Evolutionary conservation across 2,888 invertebrate species (phyloP).

Genomic region (Bellardia pandia): DNA sequence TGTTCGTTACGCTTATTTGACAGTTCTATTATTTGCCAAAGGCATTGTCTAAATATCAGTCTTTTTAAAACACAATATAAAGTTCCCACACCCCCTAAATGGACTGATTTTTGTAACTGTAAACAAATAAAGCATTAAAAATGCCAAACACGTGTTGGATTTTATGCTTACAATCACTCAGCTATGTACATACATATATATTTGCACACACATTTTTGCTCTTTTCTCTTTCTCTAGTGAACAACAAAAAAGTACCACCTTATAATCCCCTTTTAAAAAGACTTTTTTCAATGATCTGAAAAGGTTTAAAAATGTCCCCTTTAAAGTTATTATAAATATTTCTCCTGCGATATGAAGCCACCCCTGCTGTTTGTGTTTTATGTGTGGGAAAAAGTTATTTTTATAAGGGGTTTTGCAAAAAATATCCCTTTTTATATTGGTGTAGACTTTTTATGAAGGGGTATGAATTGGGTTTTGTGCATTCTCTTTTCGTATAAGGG

Average conservation of each 20-base stretch:
- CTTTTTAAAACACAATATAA: constrained; percentile 39
- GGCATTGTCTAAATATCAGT: not conserved
- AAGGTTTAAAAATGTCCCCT: not conserved
- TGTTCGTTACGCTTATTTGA: constrained; percentile 2
- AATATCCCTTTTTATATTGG: not conserved
- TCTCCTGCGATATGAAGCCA: not conserved
- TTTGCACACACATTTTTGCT: not conserved
- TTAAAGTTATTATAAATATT: not conserved
- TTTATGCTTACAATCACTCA: constrained; percentile 5
- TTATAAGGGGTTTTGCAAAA: not conserved
- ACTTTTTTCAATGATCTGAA: not conserved
- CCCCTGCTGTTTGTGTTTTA: not conserved
- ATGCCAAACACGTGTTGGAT: constrained; percentile 49
- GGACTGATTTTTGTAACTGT: constrained; percentile 12
- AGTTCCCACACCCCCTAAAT: constrained; percentile 62
- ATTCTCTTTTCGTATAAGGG: not conserved
- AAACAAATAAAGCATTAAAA: constrained; percentile 58
- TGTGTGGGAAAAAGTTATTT: no score
- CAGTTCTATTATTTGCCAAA: constrained; percentile 18
- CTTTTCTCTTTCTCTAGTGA: not conserved
- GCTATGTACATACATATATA: not conserved
- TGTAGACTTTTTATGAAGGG: not conserved
- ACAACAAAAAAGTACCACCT: not conserved
- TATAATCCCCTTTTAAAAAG: not conserved
- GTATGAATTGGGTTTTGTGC: not conserved